Base-by-base conservation (phyloP, 2,797 vertebrate genomes). In the Galago senegalensis region DNA sequence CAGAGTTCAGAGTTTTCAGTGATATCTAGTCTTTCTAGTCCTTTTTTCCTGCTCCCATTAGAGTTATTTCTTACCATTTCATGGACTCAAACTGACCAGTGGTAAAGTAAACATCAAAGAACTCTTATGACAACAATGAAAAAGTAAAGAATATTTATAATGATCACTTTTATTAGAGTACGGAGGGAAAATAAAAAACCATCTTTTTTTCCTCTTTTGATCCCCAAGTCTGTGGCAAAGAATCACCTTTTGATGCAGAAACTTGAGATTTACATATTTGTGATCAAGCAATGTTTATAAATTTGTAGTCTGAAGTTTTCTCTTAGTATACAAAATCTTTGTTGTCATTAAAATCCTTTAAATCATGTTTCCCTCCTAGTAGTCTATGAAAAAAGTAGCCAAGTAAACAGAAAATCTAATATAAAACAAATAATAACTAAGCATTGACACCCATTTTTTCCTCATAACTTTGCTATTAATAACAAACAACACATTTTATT, bases 401-500 rank as follows among this genome's bases (percentile, higher is more conserved):
- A 90, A 92, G 61, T 95, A 43, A 93, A 92, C 31, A 93, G 37
- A 93, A 94, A 89, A 92, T 34, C 3, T 95, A 13, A 87, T 79
- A 70, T 46, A 73, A 92, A 73, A 73, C 69, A 60, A 53, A 25
- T 43, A 93, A 61, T 17, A 84, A 67, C 25, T 86, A 34, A 79
- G 72, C 23, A 85, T 82, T 3, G 69, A 56, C 77, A 58, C 73
- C 61, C 20, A 73, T 40, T 87, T 83, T 95, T 95, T 75, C 4
- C 27, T 82, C 49, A 80, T 76, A 12, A 37, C 1, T 61, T 91
- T 95, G 76, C 37, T 97, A 12, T 80, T 82, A 91, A 86, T 53
- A 89, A 79, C 10, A 88, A 89, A 79, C 10, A 88, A 89, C 77
- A 83, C 3, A 87, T 58, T 93, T 87, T 70, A 65, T 63, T 87